Percentiles rank a stretch among this genome's conserved stretches.
Evolutionary conservation across 2,113 vertebrate species (phyloP).

Genomic region (Danionella cerebrum): DNA sequence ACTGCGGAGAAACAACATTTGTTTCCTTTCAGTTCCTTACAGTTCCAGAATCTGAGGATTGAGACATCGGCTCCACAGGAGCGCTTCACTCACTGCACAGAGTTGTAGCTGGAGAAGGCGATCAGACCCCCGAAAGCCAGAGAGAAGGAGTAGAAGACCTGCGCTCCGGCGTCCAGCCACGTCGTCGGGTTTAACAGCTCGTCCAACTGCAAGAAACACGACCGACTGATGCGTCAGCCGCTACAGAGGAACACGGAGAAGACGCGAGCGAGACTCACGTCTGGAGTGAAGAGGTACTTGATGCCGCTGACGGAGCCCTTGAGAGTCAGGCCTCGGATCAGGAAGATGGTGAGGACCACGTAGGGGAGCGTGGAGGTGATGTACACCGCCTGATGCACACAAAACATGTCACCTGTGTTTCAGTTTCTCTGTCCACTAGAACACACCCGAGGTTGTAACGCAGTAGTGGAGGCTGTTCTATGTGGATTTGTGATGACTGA

Average conservation of each 20-base stretch:
- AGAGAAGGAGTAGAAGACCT: constrained; percentile 95
- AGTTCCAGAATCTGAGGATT: too few species aligned
- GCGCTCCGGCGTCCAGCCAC: constrained; percentile 91
- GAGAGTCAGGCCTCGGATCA: constrained; percentile 85
- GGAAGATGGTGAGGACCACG: constrained; percentile 87
- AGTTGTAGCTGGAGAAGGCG: constrained; percentile 97
- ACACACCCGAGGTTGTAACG: too few species aligned
- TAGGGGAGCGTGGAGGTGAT: constrained; percentile 92
- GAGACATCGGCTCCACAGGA: too few species aligned
- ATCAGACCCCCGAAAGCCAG: constrained; percentile 93
- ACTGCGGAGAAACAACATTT: constrained; percentile 49
- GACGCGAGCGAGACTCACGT: constrained; percentile 65
- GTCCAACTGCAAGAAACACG: constrained; percentile 56
- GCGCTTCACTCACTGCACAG: constrained; percentile 81
- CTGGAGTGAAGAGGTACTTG: constrained; percentile 85
- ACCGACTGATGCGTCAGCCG: too few species aligned
- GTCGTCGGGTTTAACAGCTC: constrained; percentile 82
- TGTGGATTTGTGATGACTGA: too few species aligned
- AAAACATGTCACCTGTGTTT: background rate
- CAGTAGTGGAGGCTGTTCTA: too few species aligned
- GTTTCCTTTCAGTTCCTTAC: too few species aligned
- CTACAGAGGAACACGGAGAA: too few species aligned
- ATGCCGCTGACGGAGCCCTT: constrained; percentile 83
- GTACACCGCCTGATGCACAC: constrained; percentile 78
- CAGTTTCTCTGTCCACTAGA: too few species aligned